Percentiles rank a stretch among this genome's conserved stretches.
Conservation (phyloP, 2,113 vertebrate species). For the Sula dactylatra region DNA sequence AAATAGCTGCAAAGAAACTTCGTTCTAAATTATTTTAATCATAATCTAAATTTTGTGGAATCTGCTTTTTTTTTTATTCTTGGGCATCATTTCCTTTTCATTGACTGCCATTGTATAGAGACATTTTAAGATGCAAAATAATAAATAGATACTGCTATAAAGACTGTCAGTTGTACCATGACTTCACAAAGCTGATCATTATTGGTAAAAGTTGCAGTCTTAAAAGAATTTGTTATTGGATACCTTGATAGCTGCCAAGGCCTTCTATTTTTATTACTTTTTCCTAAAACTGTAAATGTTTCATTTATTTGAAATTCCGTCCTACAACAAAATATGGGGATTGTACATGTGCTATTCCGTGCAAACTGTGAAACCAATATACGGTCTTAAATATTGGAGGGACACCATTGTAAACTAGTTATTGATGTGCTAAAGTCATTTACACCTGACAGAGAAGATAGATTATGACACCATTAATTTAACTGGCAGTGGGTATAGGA, state of each 20-base stretch:
- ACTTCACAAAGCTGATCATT: not conserved
- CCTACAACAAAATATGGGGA: not conserved
- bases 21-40: not conserved
- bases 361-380: slow-evolving; percentile 60
- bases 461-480: slow-evolving; percentile 66
- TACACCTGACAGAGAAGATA: slow-evolving; percentile 50
- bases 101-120: not conserved
- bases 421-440: slow-evolving; percentile 58
- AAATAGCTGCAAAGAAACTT: not conserved
- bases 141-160: not conserved
- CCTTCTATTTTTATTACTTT: slow-evolving; percentile 8
- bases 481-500: slow-evolving; percentile 12
- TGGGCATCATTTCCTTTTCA: not conserved
- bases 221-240: not conserved
- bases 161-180: not conserved
- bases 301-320: slow-evolving; percentile 4
- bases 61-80: not conserved
- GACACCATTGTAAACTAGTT: slow-evolving; percentile 58
- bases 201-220: not conserved
- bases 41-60: not conserved
- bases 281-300: not conserved
- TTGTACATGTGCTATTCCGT: not conserved
- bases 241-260: not conserved
- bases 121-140: not conserved
- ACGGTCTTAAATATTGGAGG: slow-evolving; percentile 34